Percentiles rank a stretch among this genome's conserved stretches.
These are phyloP conservation scores for Zootoca vivipara DNA, from an alignment of 2,113 vertebrate species.

Conservation along the genomic window DNA sequence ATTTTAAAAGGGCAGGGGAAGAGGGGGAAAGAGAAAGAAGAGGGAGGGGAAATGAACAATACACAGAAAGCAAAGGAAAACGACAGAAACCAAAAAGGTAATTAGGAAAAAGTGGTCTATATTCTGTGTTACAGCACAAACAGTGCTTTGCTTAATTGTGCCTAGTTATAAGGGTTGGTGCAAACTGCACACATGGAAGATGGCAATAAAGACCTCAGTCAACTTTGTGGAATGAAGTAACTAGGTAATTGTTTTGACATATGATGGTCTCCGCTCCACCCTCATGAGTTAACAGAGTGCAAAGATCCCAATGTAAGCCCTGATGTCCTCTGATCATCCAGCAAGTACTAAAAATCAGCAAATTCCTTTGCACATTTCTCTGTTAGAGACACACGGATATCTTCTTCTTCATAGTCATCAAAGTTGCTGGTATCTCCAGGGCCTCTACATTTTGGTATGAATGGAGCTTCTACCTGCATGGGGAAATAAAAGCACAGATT, in stretches of 20 bases:
- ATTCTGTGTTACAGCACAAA: conserved; percentile 86
- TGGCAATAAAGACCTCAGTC: conserved; percentile 90
- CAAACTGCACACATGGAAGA: conserved; percentile 88
- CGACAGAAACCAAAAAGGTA: conserved; percentile 74
- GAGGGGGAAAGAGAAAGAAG: conserved; percentile 39
- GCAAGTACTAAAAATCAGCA: conserved; percentile 91
- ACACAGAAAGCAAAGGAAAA: conserved; percentile 73
- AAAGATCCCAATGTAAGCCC: conserved; percentile 88
- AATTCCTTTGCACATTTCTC: conserved; percentile 99
- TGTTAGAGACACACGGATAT: conserved; percentile 95
- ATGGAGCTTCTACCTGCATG: conserved; percentile 93
- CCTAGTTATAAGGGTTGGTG: conserved; percentile 88
- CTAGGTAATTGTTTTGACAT: conserved; percentile 87
- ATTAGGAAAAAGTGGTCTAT: conserved; percentile 81
- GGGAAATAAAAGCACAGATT: neutral
- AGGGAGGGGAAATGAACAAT: conserved; percentile 75
- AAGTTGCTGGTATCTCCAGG: conserved; percentile 99
- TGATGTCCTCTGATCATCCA: conserved; percentile 76
- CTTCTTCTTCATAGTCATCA: conserved; percentile 98
- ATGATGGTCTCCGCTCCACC: conserved; percentile 87
- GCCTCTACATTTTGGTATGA: conserved; percentile 99
- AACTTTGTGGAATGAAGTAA: conserved; percentile 92
- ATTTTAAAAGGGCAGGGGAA: conserved; percentile 55
- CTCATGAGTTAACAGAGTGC: conserved; percentile 87
- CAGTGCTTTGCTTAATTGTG: conserved; percentile 87